Evolutionary conservation across 2,888 invertebrate species (phyloP).

Genomic region (Belgica antarctica): DNA sequence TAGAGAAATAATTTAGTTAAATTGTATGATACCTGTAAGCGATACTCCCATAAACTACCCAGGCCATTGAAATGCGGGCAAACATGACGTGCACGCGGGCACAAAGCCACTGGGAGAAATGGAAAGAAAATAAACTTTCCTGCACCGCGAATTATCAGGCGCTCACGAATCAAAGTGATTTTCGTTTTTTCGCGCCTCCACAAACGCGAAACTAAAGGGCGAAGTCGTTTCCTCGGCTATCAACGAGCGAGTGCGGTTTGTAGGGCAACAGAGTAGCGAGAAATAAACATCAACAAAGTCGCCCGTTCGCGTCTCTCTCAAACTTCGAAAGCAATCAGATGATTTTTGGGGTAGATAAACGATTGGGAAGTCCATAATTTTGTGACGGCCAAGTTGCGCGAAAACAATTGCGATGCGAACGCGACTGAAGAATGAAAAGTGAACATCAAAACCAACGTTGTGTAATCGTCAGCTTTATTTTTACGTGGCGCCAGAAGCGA

Average conservation of each 20-base stretch:
- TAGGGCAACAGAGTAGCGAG: background rate
- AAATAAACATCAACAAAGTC: no score
- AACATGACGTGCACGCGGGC: no score
- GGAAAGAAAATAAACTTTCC: conserved; percentile 5
- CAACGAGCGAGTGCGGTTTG: background rate
- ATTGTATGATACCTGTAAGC: conserved; percentile 30
- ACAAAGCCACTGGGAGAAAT: no score
- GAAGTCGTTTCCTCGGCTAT: background rate
- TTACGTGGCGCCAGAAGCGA: background rate
- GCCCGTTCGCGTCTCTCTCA: no score
- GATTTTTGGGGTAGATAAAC: background rate
- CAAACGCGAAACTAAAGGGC: background rate
- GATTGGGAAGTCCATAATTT: conserved; percentile 8
- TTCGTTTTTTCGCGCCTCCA: background rate
- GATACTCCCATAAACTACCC: conserved; percentile 19
- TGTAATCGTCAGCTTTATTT: conserved; percentile 32
- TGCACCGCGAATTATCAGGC: conserved; percentile 38
- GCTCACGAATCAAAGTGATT: conserved; percentile 26
- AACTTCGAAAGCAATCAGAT: no score
- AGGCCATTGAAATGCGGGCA: background rate
- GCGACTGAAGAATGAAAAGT: background rate
- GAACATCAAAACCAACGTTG: conserved; percentile 40
- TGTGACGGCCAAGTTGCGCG: background rate
- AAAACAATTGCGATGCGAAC: conserved; percentile 28
- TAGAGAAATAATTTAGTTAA: conserved; percentile 30